Conservation (phyloP, 2,113 vertebrate genomes). For the Oryctolagus cuniculus region DNA sequence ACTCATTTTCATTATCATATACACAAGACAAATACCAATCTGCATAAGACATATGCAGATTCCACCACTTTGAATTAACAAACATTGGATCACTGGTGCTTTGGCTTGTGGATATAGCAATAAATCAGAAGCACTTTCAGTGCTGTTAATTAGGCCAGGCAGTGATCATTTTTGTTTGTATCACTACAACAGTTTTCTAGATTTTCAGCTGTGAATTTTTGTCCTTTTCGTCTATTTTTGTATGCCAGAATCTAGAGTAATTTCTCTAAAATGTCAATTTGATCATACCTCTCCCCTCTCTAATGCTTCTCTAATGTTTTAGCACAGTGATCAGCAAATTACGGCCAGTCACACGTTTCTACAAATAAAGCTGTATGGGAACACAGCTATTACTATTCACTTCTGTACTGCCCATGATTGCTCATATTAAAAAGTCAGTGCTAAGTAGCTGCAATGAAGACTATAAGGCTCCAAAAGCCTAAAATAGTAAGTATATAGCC, state of each 20-base stretch:
- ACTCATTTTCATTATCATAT: slow-evolving; percentile 19
- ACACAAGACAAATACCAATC: not conserved
- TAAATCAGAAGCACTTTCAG: not conserved
- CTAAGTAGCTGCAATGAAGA: not conserved
- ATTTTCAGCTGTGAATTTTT: not conserved
- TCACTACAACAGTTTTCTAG: slow-evolving; percentile 3
- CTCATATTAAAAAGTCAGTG: not conserved
- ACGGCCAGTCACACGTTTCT: not conserved
- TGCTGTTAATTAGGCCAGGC: not conserved
- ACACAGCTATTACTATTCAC: not conserved
- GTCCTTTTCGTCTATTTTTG: not conserved
- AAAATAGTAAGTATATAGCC: not conserved
- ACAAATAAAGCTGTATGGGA: not conserved
- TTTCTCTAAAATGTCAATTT: not conserved
- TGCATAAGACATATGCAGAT: not conserved
- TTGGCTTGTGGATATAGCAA: not conserved
- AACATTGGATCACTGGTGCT: not conserved
- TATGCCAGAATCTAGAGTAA: not conserved
- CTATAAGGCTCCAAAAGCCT: not conserved
- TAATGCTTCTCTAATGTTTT: not conserved
- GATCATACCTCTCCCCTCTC: not conserved
- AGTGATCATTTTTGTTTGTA: slow-evolving; percentile 9
- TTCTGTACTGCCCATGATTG: not conserved
- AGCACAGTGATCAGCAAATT: not conserved
- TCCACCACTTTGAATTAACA: not conserved